Evolutionary conservation across 2,888 invertebrate genomes (phyloP).

Genomic region (Catocala sponsa): DNA sequence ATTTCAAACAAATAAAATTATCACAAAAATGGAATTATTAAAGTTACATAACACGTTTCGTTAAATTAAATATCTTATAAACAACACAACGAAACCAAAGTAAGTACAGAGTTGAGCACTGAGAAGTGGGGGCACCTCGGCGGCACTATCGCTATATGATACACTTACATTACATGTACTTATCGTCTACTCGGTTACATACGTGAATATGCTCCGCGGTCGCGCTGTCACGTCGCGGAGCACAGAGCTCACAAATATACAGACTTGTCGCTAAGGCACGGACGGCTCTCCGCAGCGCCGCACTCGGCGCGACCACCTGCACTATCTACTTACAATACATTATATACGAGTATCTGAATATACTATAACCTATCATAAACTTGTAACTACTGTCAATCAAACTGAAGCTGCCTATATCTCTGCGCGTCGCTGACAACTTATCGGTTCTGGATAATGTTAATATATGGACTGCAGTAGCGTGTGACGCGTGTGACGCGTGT

Average conservation of each 20-base stretch:
- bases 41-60: slow-evolving; percentile 30
- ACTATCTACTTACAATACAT: slow-evolving; percentile 12
- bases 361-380: neutral
- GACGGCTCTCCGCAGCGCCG: slow-evolving; percentile 61
- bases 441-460: too few species aligned
- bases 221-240: slow-evolving; percentile 9
- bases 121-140: slow-evolving; percentile 14
- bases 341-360: slow-evolving; percentile 14
- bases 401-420: slow-evolving; percentile 29
- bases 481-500: too few species aligned
- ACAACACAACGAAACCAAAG: slow-evolving; percentile 33
- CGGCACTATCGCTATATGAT: slow-evolving; percentile 23
- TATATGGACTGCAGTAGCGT: too few species aligned
- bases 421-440: too few species aligned
- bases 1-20: slow-evolving; percentile 19
- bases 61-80: slow-evolving; percentile 25
- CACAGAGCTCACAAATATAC: slow-evolving; percentile 64
- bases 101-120: slow-evolving; percentile 37
- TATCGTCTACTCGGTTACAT: slow-evolving; percentile 33
- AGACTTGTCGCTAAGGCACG: slow-evolving; percentile 77
- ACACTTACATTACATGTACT: slow-evolving; percentile 47
- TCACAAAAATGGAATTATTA: slow-evolving; percentile 29
- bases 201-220: slow-evolving; percentile 16
- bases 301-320: slow-evolving; percentile 29
- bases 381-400: slow-evolving; percentile 14